phyloP scores from a whole-genome alignment of 2,797 vertebrate species.

The Macroramphosus scolopax region DNA sequence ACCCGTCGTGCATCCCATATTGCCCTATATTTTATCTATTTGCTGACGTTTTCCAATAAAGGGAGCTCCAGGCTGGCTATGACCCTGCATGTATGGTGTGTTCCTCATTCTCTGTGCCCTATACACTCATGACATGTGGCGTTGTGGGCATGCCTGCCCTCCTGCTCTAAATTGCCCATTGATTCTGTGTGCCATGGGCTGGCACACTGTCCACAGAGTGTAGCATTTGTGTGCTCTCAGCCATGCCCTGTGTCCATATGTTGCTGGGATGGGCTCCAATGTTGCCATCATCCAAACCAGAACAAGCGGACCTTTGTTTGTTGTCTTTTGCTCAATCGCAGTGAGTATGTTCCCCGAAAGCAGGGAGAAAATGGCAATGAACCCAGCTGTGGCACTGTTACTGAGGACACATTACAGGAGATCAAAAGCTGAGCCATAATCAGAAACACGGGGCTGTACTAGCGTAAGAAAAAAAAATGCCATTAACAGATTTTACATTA shows the following conservation, averaged over 20 bases:
- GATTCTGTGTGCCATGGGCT: slow-evolving; percentile 77
- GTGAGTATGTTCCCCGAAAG: slow-evolving; percentile 60
- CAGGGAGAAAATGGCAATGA: slow-evolving; percentile 40
- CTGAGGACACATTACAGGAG: slow-evolving; percentile 38
- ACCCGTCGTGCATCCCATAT: slow-evolving; percentile 4
- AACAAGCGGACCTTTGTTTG: slow-evolving; percentile 81
- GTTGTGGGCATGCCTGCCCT: slow-evolving; percentile 68
- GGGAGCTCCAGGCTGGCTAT: slow-evolving; percentile 34
- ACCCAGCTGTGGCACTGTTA: slow-evolving; percentile 52
- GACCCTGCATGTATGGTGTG: slow-evolving; percentile 37
- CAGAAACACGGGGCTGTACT: not conserved
- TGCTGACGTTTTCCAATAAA: slow-evolving; percentile 26
- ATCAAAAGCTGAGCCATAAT: slow-evolving; percentile 31
- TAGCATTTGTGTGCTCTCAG: slow-evolving; percentile 83
- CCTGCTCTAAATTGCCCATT: slow-evolving; percentile 80
- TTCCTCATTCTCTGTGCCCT: slow-evolving; percentile 45
- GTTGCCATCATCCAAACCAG: slow-evolving; percentile 79
- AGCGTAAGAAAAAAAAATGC: too few species aligned
- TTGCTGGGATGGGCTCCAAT: slow-evolving; percentile 82
- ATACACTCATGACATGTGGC: slow-evolving; percentile 55
- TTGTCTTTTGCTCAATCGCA: slow-evolving; percentile 65
- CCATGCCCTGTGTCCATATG: slow-evolving; percentile 84
- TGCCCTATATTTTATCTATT: slow-evolving; percentile 18
- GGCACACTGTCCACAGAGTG: slow-evolving; percentile 75
- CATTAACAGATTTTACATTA: too few species aligned